Evolutionary conservation across 2,797 vertebrate genomes (phyloP).

Genomic region (Vultur gryphus): DNA sequence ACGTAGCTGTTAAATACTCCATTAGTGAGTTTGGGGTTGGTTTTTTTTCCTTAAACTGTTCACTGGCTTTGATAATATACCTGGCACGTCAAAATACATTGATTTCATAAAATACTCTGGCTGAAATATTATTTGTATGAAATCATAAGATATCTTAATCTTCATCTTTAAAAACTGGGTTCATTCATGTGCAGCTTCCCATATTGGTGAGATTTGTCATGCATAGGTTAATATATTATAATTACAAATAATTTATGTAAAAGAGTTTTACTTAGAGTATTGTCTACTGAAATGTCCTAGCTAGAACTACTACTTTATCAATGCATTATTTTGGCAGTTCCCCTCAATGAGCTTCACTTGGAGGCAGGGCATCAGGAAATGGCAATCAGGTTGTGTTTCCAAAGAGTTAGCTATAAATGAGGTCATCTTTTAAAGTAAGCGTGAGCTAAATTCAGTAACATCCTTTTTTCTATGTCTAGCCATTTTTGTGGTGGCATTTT

Average conservation of each 20-base stretch:
- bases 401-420: background rate
- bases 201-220: background rate
- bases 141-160: background rate
- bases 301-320: background rate
- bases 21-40: background rate
- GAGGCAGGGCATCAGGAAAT: background rate
- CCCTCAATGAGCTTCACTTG: background rate
- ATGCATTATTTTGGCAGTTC: background rate
- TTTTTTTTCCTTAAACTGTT: background rate
- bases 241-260: background rate
- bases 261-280: background rate
- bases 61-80: background rate
- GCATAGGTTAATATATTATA: background rate
- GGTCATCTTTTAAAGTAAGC: background rate
- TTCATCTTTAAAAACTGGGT: background rate
- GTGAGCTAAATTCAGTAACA: background rate
- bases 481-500: background rate
- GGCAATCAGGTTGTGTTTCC: background rate
- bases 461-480: background rate
- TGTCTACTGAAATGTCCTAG: background rate
- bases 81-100: background rate
- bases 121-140: background rate
- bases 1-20: background rate
- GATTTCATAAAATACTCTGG: background rate
- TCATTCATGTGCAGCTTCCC: background rate